Percentiles rank a stretch among this genome's conserved stretches.
Evolutionary conservation across 2,888 invertebrate species (phyloP).

Genomic region (Lysandra bellargus): DNA sequence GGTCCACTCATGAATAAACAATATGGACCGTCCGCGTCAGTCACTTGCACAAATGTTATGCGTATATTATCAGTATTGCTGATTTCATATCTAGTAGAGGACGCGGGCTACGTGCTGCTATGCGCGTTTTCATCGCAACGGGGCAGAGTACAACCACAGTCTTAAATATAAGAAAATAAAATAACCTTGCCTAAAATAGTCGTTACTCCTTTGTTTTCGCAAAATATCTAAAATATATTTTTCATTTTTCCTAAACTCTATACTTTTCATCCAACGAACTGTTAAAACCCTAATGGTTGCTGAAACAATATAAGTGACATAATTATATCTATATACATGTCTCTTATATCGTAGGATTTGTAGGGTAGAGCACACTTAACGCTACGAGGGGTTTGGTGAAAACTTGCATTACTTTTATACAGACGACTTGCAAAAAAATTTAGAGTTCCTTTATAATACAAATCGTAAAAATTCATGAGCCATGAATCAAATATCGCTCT

Average conservation of each 20-base stretch:
- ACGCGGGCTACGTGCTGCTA: slow-evolving; percentile 66
- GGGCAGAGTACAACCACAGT: not conserved
- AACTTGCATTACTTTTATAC: no score
- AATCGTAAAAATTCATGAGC: no score
- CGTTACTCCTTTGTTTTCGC: not conserved
- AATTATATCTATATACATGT: no score
- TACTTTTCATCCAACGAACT: not conserved
- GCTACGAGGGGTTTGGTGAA: no score
- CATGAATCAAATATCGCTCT: not conserved
- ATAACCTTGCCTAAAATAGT: not conserved
- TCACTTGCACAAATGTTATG: slow-evolving; percentile 45
- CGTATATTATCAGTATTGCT: slow-evolving; percentile 47
- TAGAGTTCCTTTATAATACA: not conserved
- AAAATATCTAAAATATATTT: not conserved
- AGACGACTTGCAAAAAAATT: no score
- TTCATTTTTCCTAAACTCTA: not conserved
- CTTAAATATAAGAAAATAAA: no score
- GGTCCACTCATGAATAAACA: slow-evolving; percentile 48
- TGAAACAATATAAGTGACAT: no score
- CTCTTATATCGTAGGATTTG: no score
- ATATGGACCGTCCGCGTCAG: slow-evolving; percentile 40
- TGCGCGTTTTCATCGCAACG: slow-evolving; percentile 57
- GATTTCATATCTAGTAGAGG: slow-evolving; percentile 49
- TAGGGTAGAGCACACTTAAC: no score
- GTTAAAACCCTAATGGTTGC: not conserved